phyloP scores from a whole-genome alignment of 2,888 invertebrate species.

The Mythimna lalbum region DNA sequence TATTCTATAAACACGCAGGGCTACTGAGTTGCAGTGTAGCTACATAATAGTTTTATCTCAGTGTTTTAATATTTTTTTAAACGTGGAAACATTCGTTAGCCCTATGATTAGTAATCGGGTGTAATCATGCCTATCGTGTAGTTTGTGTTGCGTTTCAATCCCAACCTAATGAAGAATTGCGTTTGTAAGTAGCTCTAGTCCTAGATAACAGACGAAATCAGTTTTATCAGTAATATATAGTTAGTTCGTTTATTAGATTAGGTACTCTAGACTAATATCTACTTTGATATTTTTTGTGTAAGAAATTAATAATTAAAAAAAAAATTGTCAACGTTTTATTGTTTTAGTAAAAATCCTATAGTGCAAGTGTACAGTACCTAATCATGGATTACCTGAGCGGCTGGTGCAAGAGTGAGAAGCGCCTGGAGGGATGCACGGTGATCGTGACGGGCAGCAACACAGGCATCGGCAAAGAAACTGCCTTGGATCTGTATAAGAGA shows the following conservation, averaged over 20 bases:
- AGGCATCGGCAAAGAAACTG: conserved; percentile 94
- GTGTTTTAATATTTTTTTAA: not conserved
- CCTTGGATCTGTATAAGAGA: conserved; percentile 87
- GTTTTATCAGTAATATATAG: no score
- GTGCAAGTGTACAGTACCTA: not conserved
- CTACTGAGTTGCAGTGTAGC: not conserved
- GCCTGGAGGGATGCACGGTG: conserved; percentile 86
- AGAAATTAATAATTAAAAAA: no score
- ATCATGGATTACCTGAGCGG: conserved; percentile 81
- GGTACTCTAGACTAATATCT: no score
- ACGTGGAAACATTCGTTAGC: not conserved
- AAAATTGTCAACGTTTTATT: no score
- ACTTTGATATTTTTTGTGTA: no score
- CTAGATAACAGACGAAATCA: no score
- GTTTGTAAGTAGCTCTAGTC: not conserved
- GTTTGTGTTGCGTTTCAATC: conserved; percentile 1
- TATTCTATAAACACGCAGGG: not conserved
- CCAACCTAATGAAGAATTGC: not conserved
- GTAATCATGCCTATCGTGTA: not conserved
- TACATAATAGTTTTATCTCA: not conserved
- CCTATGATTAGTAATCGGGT: conserved; percentile 1
- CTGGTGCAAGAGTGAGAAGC: conserved; percentile 86
- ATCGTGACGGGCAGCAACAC: conserved; percentile 92
- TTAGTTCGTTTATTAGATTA: no score
- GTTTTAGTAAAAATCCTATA: not conserved